These are phyloP conservation scores for Sebastes vulpes DNA, from an alignment of 2,797 vertebrate species.

Conservation along the genomic window DNA sequence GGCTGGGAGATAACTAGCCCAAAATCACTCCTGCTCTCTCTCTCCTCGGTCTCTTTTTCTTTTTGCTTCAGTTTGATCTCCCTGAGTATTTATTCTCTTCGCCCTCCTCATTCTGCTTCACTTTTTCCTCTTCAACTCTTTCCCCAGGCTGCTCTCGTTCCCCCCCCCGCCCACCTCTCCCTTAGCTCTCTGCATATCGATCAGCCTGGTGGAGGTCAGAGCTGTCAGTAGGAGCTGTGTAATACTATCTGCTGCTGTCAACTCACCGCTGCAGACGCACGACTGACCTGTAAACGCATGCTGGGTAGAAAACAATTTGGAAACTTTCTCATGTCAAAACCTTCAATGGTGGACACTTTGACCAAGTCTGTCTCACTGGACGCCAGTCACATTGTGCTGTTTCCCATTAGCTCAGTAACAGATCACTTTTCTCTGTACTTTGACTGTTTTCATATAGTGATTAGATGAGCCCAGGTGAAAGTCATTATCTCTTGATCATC, in stretches of 20 bases:
- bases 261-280: slow-evolving; percentile 55
- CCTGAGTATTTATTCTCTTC: neutral
- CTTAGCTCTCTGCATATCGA: slow-evolving; percentile 62
- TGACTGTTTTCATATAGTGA: neutral
- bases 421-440: neutral
- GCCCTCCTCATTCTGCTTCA: slow-evolving; percentile 9
- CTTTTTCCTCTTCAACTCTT: neutral
- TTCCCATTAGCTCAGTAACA: slow-evolving; percentile 37
- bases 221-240: slow-evolving; percentile 74
- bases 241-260: slow-evolving; percentile 81
- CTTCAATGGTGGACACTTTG: slow-evolving; percentile 32
- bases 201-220: slow-evolving; percentile 70
- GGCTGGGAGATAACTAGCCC: slow-evolving; percentile 53
- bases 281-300: slow-evolving; percentile 74
- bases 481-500: neutral
- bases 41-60: slow-evolving; percentile 4
- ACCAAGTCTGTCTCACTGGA: slow-evolving; percentile 26
- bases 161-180: neutral
- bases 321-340: slow-evolving; percentile 54
- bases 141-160: neutral
- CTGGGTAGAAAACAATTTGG: slow-evolving; percentile 64
- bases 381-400: slow-evolving; percentile 34
- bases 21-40: slow-evolving; percentile 21
- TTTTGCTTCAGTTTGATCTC: slow-evolving; percentile 8
- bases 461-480: slow-evolving; percentile 12